phyloP scores from a whole-genome alignment of 2,113 vertebrate species.

The Burhinus oedicnemus region DNA sequence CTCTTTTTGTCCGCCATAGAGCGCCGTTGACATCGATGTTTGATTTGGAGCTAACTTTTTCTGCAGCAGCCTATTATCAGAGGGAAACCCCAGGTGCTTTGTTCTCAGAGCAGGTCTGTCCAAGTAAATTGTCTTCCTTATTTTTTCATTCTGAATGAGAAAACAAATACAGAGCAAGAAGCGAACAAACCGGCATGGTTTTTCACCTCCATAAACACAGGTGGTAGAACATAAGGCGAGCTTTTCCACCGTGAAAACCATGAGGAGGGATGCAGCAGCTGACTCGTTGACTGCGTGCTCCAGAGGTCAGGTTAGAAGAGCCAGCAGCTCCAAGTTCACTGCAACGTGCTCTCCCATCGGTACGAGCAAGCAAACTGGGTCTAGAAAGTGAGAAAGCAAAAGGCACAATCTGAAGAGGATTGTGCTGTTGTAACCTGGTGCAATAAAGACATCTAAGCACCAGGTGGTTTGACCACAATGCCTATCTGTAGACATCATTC shows the following conservation, averaged over 20 bases:
- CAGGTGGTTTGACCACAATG: not conserved
- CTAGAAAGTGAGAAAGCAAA: not conserved
- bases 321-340: not conserved
- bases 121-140: constrained; percentile 9
- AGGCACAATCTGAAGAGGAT: not conserved
- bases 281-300: not conserved
- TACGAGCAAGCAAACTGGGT: not conserved
- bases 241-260: not conserved
- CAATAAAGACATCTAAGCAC: not conserved
- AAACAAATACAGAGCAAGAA: not conserved
- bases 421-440: not conserved
- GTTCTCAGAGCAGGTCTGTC: not conserved
- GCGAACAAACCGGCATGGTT: not conserved
- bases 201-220: not conserved
- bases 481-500: not conserved
- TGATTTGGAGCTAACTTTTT: not conserved
- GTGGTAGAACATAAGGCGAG: not conserved
- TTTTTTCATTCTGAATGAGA: not conserved
- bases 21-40: not conserved
- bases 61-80: constrained; percentile 7
- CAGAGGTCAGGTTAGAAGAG: not conserved
- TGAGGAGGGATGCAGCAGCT: not conserved
- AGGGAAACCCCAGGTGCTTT: constrained; percentile 43
- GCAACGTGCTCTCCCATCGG: not conserved
- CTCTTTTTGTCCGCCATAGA: constrained; percentile 45